A percentile compares a stretch with the other conserved stretches of the same genome.
phyloP scores from a whole-genome alignment of 1,140 invertebrate genomes.

The Steinernema khuongi region DNA sequence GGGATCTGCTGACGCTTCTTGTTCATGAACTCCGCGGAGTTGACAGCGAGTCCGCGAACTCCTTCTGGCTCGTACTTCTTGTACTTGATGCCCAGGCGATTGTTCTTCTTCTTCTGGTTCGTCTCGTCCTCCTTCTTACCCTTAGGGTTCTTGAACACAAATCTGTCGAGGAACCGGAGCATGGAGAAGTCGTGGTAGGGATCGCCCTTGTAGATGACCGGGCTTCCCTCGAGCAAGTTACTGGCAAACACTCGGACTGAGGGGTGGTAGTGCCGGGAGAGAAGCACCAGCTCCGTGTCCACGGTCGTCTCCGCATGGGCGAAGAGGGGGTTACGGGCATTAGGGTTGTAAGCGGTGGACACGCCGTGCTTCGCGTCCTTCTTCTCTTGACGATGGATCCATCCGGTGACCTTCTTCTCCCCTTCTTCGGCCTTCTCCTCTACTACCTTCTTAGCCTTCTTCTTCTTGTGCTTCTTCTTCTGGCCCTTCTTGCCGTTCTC shows the following conservation, averaged over 20 bases:
- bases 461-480: neutral
- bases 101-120: neutral
- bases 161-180: neutral
- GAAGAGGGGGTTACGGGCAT: neutral
- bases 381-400: neutral
- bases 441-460: neutral
- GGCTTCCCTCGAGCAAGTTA: neutral
- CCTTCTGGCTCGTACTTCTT: slow-evolving; percentile 1
- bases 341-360: neutral
- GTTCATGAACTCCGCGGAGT: neutral
- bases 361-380: slow-evolving; percentile 5
- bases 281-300: neutral
- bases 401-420: neutral
- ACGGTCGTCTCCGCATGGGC: neutral
- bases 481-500: neutral
- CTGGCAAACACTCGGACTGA: neutral
- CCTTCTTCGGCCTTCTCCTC: neutral
- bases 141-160: slow-evolving; percentile 9
- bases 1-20: slow-evolving; percentile 9
- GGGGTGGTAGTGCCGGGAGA: neutral
- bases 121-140: neutral
- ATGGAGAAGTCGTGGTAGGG: slow-evolving; percentile 4
- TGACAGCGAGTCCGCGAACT: neutral
- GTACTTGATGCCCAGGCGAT: neutral
- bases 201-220: neutral